These are phyloP conservation scores for Gambusia affinis DNA, from an alignment of 2,113 vertebrate species.

Conservation along the genomic window DNA sequence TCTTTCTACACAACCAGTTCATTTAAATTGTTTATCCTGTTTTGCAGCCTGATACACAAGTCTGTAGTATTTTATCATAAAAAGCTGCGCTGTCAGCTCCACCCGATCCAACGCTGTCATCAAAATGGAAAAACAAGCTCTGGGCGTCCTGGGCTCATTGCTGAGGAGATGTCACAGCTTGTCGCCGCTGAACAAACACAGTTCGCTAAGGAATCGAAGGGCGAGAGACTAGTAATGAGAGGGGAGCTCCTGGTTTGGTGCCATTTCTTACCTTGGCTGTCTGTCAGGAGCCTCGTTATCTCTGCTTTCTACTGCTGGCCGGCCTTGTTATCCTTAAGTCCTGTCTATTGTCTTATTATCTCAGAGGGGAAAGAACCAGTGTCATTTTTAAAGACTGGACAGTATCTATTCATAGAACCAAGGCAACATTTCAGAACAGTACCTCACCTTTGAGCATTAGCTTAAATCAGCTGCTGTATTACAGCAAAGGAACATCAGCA, in stretches of 20 bases:
- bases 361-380: constrained; percentile 45
- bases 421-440: constrained; percentile 19
- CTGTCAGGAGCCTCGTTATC: constrained; percentile 73
- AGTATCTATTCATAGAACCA: constrained; percentile 51
- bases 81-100: constrained; percentile 18
- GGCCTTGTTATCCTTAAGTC: constrained; percentile 67
- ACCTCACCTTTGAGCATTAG: constrained; percentile 36
- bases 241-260: constrained; percentile 46
- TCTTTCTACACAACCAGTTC: background rate
- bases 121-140: constrained; percentile 55
- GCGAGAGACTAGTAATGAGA: constrained; percentile 65
- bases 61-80: constrained; percentile 33
- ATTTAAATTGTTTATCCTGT: background rate
- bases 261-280: constrained; percentile 49
- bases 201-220: constrained; percentile 33
- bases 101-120: constrained; percentile 26
- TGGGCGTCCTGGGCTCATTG: constrained; percentile 40
- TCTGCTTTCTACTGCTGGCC: constrained; percentile 46
- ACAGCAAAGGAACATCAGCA: constrained; percentile 21
- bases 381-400: constrained; percentile 48
- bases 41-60: background rate
- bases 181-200: constrained; percentile 28
- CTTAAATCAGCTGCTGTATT: constrained; percentile 28
- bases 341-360: constrained; percentile 66
- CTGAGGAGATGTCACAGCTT: constrained; percentile 48